A percentile compares a stretch with the other conserved stretches of the same genome.
Conservation (phyloP, 2,888 invertebrate genomes). For the Ptychoptera albimana region DNA sequence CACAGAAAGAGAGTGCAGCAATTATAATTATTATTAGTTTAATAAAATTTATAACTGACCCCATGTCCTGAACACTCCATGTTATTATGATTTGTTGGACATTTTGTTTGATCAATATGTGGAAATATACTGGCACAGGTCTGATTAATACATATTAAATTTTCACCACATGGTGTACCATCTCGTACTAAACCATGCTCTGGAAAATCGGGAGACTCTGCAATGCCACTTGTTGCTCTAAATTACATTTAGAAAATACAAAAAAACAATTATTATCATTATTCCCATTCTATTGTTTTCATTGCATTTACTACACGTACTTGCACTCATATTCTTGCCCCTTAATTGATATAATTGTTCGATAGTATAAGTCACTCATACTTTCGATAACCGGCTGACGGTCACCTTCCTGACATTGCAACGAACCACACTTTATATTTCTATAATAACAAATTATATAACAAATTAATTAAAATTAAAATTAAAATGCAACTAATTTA, state of each 20-base stretch:
- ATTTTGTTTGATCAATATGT: conserved; percentile 70
- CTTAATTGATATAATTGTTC: conserved; percentile 78
- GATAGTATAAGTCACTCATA: conserved; percentile 68
- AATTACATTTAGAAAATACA: conserved; percentile 8
- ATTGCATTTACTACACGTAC: conserved; percentile 40
- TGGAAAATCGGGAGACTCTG: conserved; percentile 44
- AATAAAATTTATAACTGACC: conserved; percentile 44
- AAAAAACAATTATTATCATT: background rate
- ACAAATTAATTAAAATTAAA: background rate
- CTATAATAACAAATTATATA: conserved; percentile 21
- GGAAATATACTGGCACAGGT: conserved; percentile 77
- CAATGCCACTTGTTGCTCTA: conserved; percentile 60
- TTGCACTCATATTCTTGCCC: conserved; percentile 92
- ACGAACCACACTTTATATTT: conserved; percentile 83
- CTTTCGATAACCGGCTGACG: conserved; percentile 64
- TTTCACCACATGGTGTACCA: conserved; percentile 87
- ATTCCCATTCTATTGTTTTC: background rate
- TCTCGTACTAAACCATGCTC: conserved; percentile 82
- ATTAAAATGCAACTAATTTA: background rate
- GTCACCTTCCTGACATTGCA: conserved; percentile 86
- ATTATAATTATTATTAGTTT: background rate
- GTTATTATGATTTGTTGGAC: conserved; percentile 77
- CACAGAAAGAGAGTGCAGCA: background rate
- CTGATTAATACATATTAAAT: conserved; percentile 87
- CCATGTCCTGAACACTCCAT: conserved; percentile 90